These are phyloP conservation scores for Steinernema carpocapsae DNA, from an alignment of 2,888 invertebrate species.

Conservation along the genomic window DNA sequence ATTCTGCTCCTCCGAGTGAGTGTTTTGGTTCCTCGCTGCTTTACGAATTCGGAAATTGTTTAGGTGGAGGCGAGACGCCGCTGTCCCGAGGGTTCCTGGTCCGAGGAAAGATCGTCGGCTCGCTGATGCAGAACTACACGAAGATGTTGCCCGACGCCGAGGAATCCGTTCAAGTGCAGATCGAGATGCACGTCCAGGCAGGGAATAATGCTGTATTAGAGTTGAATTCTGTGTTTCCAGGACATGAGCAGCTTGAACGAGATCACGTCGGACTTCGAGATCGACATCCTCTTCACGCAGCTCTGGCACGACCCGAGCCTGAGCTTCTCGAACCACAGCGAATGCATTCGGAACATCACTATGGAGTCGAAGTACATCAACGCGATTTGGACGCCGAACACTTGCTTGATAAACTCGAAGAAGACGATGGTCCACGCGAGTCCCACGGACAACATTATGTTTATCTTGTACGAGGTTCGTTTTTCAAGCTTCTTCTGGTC, in stretches of 20 bases:
- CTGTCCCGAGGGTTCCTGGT: conserved; percentile 63
- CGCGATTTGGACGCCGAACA: conserved; percentile 69
- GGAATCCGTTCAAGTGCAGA: conserved; percentile 62
- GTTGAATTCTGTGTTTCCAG: conserved; percentile 45
- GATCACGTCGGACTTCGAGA: conserved; percentile 68
- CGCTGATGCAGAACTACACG: conserved; percentile 65
- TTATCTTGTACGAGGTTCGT: conserved; percentile 60
- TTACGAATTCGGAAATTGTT: conserved; percentile 18
- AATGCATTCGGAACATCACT: conserved; percentile 65
- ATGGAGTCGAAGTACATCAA: conserved; percentile 63
- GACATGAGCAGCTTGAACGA: conserved; percentile 68
- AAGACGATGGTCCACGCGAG: conserved; percentile 64
- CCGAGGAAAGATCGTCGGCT: conserved; percentile 64
- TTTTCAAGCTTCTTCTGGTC: conserved; percentile 24
- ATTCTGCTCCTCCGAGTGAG: conserved; percentile 19
- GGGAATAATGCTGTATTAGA: background rate
- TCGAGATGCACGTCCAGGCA: conserved; percentile 67
- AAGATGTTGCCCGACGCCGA: conserved; percentile 68
- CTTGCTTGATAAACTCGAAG: conserved; percentile 68
- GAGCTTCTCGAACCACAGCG: conserved; percentile 47
- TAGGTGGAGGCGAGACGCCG: conserved; percentile 58
- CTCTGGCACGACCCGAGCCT: conserved; percentile 67
- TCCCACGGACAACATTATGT: conserved; percentile 68
- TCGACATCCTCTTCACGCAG: conserved; percentile 68
- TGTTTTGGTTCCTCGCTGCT: conserved; percentile 3